Evolutionary conservation across 2,888 invertebrate species (phyloP).

Genomic region (Campoplex nolae): DNA sequence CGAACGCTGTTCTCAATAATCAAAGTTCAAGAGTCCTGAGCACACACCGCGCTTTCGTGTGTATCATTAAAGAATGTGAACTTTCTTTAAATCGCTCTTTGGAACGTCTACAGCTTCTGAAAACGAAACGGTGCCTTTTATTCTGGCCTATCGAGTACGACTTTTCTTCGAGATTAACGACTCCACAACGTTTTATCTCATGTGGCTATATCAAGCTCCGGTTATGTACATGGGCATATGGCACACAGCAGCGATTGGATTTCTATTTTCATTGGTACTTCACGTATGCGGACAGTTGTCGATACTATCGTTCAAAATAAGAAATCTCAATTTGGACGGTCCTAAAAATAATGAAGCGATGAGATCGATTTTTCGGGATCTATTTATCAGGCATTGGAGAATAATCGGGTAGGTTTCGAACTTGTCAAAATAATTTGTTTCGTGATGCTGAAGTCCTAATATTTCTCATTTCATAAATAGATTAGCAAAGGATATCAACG

Average conservation of each 20-base stretch:
- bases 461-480: conserved; percentile 4
- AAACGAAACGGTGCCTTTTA: conserved; percentile 33
- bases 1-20: too few relatives aligned
- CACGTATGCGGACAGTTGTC: conserved; percentile 58
- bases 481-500: conserved; percentile 59
- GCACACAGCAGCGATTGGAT: conserved; percentile 57
- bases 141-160: conserved; percentile 33
- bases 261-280: conserved; percentile 51
- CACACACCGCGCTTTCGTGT: too few relatives aligned
- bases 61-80: background rate
- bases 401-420: conserved; percentile 41
- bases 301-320: conserved; percentile 48
- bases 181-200: conserved; percentile 42
- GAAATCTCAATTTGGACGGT: conserved; percentile 7
- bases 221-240: conserved; percentile 53
- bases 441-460: background rate
- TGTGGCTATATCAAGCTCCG: conserved; percentile 54
- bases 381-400: conserved; percentile 39
- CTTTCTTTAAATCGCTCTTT: background rate
- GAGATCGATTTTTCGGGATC: conserved; percentile 21
- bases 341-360: background rate
- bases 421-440: background rate
- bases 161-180: conserved; percentile 43
- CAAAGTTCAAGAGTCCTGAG: background rate
- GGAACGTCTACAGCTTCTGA: conserved; percentile 25